Evolutionary conservation across 2,888 invertebrate genomes (phyloP), one percentile per base, ranked within the genome.

Genomic region (Lepetodrilus schrolli): DNA sequence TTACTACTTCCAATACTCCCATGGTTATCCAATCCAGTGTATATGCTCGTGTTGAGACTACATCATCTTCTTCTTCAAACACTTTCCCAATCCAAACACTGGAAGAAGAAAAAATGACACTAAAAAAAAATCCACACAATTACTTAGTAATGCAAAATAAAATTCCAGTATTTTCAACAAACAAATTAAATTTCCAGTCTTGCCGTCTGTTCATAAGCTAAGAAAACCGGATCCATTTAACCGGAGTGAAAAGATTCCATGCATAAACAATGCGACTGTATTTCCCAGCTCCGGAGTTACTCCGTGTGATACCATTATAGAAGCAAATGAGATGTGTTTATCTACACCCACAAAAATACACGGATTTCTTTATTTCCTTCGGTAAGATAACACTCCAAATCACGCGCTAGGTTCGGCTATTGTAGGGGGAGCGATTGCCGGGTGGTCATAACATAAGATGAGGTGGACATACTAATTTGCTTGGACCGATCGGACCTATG

Each of bases 141-240:
- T 43, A 68, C 68, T 68, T 47, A 68, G 68, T 68, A 68, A 68
- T 47, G 43, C 38, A 5, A 47, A 47, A n/a, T n/a, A n/a, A 26
- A 68, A 68, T 68, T 68, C 68, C 68, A 43, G 43, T 23, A 47
- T 23, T 43, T 66, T 68, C 23, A 68, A 23, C 68, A 68, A 68
- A 68, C 68, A 68, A 68, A 68, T 68, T 68, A 68, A 47, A 43
- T 68, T 68, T 68, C 47, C 17, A 21, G 43, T 68, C 68, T 10
- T 47, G 26, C 68, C 38, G 20, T 38, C 30, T 23, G 43, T 47
- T 47, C 43, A 38, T 68, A 58, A 58, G 58, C 58, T 34, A 1
- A n/a, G 58, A 34, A n/a, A 34, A 58, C 34, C 58, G 34, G 34
- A 17, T 58, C 58, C 26, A 58, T 34, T 13, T 10, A 13, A n/a